These are phyloP conservation scores for Crenuchus spilurus DNA, from an alignment of 2,797 vertebrate genomes.

Conservation along the genomic window DNA sequence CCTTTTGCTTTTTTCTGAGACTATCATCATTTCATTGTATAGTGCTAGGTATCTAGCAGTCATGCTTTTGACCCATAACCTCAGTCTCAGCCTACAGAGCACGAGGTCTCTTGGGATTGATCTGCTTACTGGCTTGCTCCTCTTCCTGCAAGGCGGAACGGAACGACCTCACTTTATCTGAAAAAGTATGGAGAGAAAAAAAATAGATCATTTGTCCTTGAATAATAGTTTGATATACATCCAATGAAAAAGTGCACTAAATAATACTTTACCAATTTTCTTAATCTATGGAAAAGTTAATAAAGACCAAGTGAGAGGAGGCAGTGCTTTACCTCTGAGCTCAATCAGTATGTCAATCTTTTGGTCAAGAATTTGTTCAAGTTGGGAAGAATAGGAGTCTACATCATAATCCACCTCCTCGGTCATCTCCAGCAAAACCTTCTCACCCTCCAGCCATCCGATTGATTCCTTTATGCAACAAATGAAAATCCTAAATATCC, in stretches of 20 bases:
- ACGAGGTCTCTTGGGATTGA: constrained; percentile 92
- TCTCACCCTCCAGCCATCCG: constrained; percentile 95
- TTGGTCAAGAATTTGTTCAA: constrained; percentile 95
- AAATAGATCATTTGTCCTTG: too few species aligned
- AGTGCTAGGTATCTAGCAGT: background rate
- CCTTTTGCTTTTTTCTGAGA: constrained; percentile 30
- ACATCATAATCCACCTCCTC: constrained; percentile 98
- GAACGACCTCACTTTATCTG: constrained; percentile 99
- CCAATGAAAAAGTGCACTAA: too few species aligned
- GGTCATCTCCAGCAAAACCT: constrained; percentile 93
- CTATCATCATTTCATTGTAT: constrained; percentile 55
- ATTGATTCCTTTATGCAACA: constrained; percentile 89
- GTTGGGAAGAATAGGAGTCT: constrained; percentile 92
- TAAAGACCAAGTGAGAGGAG: too few species aligned
- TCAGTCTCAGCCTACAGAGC: constrained; percentile 68
- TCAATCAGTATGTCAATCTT: constrained; percentile 95
- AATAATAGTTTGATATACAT: too few species aligned
- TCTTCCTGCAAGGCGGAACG: constrained; percentile 93
- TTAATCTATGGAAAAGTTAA: too few species aligned
- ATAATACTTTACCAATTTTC: too few species aligned
- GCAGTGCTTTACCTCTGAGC: constrained; percentile 82
- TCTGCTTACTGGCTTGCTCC: constrained; percentile 99
- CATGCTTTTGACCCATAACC: constrained; percentile 18
- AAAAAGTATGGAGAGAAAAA: too few species aligned
- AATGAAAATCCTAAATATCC: background rate